Conservation (phyloP, 2,888 invertebrate species). For the Meteorus colon region DNA sequence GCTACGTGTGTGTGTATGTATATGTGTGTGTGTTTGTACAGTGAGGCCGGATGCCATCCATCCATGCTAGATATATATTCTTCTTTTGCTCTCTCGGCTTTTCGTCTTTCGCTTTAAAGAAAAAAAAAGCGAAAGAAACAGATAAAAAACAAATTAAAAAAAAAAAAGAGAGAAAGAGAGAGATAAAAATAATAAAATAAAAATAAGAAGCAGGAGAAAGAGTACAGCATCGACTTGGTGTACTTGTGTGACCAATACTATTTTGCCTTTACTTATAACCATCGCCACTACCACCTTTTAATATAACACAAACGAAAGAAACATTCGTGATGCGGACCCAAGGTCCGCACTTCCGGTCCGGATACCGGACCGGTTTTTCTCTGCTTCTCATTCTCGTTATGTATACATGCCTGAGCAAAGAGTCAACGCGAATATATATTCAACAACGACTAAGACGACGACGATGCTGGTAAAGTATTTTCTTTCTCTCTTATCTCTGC, state of each 20-base stretch:
- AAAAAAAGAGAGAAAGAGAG: constrained; percentile 28
- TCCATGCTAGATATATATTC: constrained; percentile 57
- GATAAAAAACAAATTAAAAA: constrained; percentile 23
- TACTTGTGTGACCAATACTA: constrained; percentile 27
- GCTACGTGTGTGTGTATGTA: background rate
- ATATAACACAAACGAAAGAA: constrained; percentile 35
- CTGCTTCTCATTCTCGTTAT: constrained; percentile 29
- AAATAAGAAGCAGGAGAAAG: constrained; percentile 8
- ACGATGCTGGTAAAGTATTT: constrained; percentile 15
- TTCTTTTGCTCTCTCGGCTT: constrained; percentile 42
- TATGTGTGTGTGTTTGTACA: background rate
- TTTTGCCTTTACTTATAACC: constrained; percentile 35
- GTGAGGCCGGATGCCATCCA: constrained; percentile 70
- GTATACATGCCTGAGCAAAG: background rate
- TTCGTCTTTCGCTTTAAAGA: constrained; percentile 47
- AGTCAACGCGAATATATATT: constrained; percentile 29
- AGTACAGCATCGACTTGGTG: constrained; percentile 34
- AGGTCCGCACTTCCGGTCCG: constrained; percentile 72
- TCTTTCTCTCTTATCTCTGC: constrained; percentile 38
- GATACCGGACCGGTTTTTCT: constrained; percentile 70
- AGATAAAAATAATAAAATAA: constrained; percentile 37
- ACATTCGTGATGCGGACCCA: constrained; percentile 58
- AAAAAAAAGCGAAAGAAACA: constrained; percentile 44
- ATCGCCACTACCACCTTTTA: constrained; percentile 41
- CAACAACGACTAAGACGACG: background rate